Evolutionary conservation across 2,113 vertebrate genomes (phyloP).

Genomic region (Puntigrus tetrazona): DNA sequence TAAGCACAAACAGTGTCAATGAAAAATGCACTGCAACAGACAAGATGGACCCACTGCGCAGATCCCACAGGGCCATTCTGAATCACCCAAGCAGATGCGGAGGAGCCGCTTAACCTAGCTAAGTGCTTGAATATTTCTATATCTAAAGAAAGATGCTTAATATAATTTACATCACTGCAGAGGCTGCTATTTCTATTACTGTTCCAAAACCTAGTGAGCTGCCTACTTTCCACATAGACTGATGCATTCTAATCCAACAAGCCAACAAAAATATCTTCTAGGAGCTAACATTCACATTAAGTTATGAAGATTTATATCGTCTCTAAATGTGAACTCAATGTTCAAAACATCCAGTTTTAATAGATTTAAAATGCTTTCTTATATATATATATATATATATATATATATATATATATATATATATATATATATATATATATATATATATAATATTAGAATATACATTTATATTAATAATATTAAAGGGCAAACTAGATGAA

Average conservation of each 20-base stretch:
- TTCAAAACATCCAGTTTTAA: no score
- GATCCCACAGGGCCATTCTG: constrained; percentile 8
- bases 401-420: no score
- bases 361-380: no score
- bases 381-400: no score
- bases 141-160: background rate
- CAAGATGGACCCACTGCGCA: background rate
- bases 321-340: no score
- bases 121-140: constrained; percentile 16
- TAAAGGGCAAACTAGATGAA: no score
- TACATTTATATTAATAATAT: no score
- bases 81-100: constrained; percentile 13
- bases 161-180: background rate
- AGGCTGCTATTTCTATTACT: background rate
- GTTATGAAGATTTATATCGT: no score
- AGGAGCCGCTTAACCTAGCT: constrained; percentile 9
- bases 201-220: background rate
- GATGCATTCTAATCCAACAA: background rate
- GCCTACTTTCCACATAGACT: background rate
- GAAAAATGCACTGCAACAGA: constrained; percentile 33
- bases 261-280: no score
- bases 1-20: background rate
- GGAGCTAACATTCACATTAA: no score
- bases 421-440: no score
- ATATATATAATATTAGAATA: no score